Evolutionary conservation across 2,113 vertebrate species (phyloP), one percentile per base, ranked within the genome.

Genomic region (Baryphthengus martii): DNA sequence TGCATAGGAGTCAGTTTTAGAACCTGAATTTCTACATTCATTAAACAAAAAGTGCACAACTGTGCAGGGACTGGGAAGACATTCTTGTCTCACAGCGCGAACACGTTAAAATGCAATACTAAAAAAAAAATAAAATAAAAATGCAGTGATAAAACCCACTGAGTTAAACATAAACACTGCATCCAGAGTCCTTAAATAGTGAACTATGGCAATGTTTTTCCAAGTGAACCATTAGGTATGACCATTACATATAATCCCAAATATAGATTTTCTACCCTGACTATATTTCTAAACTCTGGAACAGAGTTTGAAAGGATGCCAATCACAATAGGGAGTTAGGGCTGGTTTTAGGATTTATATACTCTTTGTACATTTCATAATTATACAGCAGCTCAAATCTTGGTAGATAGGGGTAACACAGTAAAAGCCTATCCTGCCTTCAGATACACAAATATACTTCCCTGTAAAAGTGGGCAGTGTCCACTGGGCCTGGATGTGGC

Each of bases 221-320:
- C 67, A 84, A 94, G 85, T 25, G 42, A 93, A 86, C 72, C 76
- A 62, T 31, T 62, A 93, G 83, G 76, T 75, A 95, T 82, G 65
- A 78, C 88, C 86, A 53, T 78, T 87, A 88, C 84, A 68, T 84
- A 65, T 78, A 95, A 94, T 71, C 44, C 70, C 88, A 96, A 97
- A 95, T 93, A 92, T 61, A 93, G 90, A 83, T 81, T 70, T 95
- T 89, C 95, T 81, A 58, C n/a, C 15, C 61, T 7, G 11, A 91
- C 74, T 63, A 12, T 68, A 89, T 81, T 86, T 80, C 93, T 84
- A 65, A 94, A 83, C 26, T 49, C 61, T 61, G 68, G 28, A 94
- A 88, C 19, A 80, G 50, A 71, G 29, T 77, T 81, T 92, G 95
- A 96, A 96, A 86, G 44, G 47, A 77, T 84, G 88, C 68, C 83